These are phyloP conservation scores for Zonitis immaculata DNA, from an alignment of 2,888 invertebrate species.

Conservation along the genomic window DNA sequence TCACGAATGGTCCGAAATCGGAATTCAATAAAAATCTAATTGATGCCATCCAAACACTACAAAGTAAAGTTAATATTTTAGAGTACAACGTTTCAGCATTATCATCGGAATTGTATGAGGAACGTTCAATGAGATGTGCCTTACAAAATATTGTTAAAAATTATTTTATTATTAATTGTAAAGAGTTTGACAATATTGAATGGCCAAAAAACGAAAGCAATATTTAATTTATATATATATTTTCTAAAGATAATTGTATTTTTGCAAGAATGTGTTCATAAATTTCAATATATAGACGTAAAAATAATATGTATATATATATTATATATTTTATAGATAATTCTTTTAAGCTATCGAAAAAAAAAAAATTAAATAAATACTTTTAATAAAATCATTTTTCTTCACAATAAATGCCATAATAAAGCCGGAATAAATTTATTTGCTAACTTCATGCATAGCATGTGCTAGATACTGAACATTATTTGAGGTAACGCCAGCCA, in stretches of 20 bases:
- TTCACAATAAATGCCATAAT: slow-evolving; percentile 10
- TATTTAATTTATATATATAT: slow-evolving; percentile 28
- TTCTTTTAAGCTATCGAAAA: slow-evolving; percentile 8
- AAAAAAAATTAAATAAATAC: slow-evolving; percentile 10
- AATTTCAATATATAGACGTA: slow-evolving; percentile 12
- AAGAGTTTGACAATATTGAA: slow-evolving; percentile 41
- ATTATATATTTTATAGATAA: slow-evolving; percentile 17
- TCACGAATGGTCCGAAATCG: slow-evolving; percentile 33
- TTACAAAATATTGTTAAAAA: slow-evolving; percentile 40
- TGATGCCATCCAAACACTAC: slow-evolving; percentile 33
- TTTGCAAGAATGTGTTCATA: slow-evolving; percentile 16
- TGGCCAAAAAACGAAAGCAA: slow-evolving; percentile 42
- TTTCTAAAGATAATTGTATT: slow-evolving; percentile 10
- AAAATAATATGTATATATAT: too few species aligned
- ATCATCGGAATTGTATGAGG: slow-evolving; percentile 43
- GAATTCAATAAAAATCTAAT: slow-evolving; percentile 32
- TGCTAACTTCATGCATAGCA: slow-evolving; percentile 89
- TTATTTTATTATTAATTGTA: slow-evolving; percentile 31
- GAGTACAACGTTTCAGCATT: slow-evolving; percentile 43
- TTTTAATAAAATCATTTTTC: slow-evolving; percentile 1
- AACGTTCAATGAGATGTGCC: slow-evolving; percentile 42
- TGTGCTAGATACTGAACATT: slow-evolving; percentile 94
- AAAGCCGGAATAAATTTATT: slow-evolving; percentile 36
- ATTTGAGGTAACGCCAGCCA: slow-evolving; percentile 92
- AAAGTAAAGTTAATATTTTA: slow-evolving; percentile 40